Base-by-base conservation (phyloP, 2,888 invertebrate species). In the Shargacucullia verbasci region DNA sequence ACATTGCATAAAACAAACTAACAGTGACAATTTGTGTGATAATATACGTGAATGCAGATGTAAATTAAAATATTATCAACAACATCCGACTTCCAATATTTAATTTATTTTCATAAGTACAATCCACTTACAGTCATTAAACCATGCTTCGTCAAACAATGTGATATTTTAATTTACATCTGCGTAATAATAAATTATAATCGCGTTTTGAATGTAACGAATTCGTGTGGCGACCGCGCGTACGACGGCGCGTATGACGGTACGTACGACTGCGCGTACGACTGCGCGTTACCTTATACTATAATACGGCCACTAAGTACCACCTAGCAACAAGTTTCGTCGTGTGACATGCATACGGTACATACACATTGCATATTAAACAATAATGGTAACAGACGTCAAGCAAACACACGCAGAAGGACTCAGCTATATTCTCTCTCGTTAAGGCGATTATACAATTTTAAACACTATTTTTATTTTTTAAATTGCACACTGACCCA, bases 401-500 rank as follows among this genome's bases (percentile, higher is more conserved):
- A 87, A 89, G 87, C 90, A 87, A 86, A 85, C 91, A 85, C 90
- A 85, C 89, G 77, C 87, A 88, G 87, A 86, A 91, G 86, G 87
- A 90, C 87, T 89, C 90, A 83, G 89, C 90, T 90, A 92, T 90
- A 90, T 92, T 93, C 93, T 93, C 93, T 93, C 93, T 92, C 90
- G 82, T 80, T 94, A 94, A 94, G 94, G 94, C 94, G 92, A 92
- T 92, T 88, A 91, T 90, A 91, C 89, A 90, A 84, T 86, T 85
- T 87, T 89, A 88, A 88, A 91, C 82, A 90, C 92, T 92, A 90
- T 78, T 76, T 76, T 81, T 78, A 76, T 76, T 89, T 86, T 81
- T 85, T 84, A 88, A 91, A 89, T 90, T 92, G 92, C 93, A 92
- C 92, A 90, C 90, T 88, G 91, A 92, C 88, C 88, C 92, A 92